Percentiles rank a stretch among this genome's conserved stretches.
These are phyloP conservation scores for Setophaga coronata DNA, from an alignment of 2,113 vertebrate genomes.

Conservation along the genomic window DNA sequence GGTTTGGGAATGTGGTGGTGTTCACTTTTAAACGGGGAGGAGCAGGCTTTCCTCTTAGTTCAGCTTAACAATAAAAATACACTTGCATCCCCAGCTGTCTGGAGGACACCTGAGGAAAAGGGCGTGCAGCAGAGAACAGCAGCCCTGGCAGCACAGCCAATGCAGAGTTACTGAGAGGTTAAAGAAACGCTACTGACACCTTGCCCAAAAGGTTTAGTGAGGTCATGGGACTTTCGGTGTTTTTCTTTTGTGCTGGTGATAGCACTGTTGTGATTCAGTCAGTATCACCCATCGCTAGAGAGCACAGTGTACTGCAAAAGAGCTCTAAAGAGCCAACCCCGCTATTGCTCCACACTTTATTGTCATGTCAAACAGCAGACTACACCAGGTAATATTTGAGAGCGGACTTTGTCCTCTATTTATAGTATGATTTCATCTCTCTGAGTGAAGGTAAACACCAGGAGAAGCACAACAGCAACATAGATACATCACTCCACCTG, in stretches of 20 bases:
- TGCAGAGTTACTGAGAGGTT: neutral
- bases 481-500: neutral
- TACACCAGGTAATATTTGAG: neutral
- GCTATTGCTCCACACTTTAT: neutral
- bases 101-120: neutral
- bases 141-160: neutral
- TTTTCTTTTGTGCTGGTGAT: neutral
- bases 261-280: neutral
- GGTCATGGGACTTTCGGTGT: neutral
- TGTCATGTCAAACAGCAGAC: conserved; percentile 13
- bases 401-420: conserved; percentile 45
- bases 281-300: neutral
- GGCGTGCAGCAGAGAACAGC: too few relatives aligned
- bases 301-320: neutral
- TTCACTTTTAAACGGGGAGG: neutral
- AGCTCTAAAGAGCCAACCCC: neutral
- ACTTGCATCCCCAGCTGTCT: rapidly evolving
- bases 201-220: neutral
- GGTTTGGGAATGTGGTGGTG: neutral
- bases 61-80: rapidly evolving
- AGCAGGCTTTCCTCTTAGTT: neutral
- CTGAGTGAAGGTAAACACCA: conserved; percentile 24
- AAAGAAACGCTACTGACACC: neutral
- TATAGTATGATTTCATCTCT: conserved; percentile 42
- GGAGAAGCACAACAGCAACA: neutral